A percentile compares a stretch with the other conserved stretches of the same genome.
phyloP scores from a whole-genome alignment of 2,113 vertebrate genomes.

The chimpanzee (Pan troglodytes) region NHGRI_mPanTro3-v2.1_pri NC_072398.2:219432501-219433000 shows the following conservation, averaged over 20 bases:
- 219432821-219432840: too few relatives aligned
- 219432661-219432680: background rate
- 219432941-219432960: too few relatives aligned
- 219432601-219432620: rapidly evolving
- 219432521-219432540: background rate
- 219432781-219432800: background rate
- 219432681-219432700: background rate
- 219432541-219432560: rapidly evolving
- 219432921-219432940: too few relatives aligned
- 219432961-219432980: too few relatives aligned
- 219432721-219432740: background rate
- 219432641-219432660: background rate
- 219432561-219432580: background rate
- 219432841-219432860: too few relatives aligned
- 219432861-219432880: too few relatives aligned
- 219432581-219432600: background rate
- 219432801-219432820: background rate
- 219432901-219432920: too few relatives aligned
- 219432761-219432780: background rate
- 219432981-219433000: too few relatives aligned
- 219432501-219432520: rapidly evolving
- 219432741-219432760: rapidly evolving
- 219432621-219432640: background rate
- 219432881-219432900: too few relatives aligned
- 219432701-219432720: rapidly evolving